Evolutionary conservation across 1,140 invertebrate species (phyloP).

Genomic region (Drusus annulatus): DNA sequence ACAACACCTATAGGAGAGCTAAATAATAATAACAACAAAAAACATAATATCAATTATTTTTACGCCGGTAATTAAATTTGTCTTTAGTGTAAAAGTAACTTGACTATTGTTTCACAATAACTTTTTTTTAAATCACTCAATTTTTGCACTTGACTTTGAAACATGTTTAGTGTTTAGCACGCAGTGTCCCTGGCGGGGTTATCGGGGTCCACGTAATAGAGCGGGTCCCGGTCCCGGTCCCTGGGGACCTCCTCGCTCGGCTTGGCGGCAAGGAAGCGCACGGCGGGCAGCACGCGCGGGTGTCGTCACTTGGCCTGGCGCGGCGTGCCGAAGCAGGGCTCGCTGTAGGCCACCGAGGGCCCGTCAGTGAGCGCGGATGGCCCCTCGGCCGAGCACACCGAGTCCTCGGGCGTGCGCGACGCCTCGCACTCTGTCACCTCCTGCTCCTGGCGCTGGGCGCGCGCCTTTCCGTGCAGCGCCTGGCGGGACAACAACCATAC

Average conservation of each 20-base stretch:
- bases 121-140: not conserved
- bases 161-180: not conserved
- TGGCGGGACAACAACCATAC: constrained; percentile 61
- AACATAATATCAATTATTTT: too few relatives aligned
- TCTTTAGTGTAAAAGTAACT: too few relatives aligned
- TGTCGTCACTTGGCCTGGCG: constrained; percentile 57
- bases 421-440: constrained; percentile 79
- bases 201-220: not conserved
- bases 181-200: not conserved
- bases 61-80: too few relatives aligned
- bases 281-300: constrained; percentile 49
- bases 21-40: not conserved
- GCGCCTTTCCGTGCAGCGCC: constrained; percentile 76
- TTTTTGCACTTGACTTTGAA: not conserved
- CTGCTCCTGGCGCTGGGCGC: constrained; percentile 70
- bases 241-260: not conserved
- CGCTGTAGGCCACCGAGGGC: constrained; percentile 57
- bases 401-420: constrained; percentile 79
- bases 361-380: constrained; percentile 72
- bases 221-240: not conserved
- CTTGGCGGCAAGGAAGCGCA: constrained; percentile 40
- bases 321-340: constrained; percentile 57
- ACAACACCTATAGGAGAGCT: constrained; percentile 6
- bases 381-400: constrained; percentile 83
- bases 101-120: not conserved